Evolutionary conservation across 2,797 vertebrate genomes (phyloP).

Genomic region (Champsocephalus esox): DNA sequence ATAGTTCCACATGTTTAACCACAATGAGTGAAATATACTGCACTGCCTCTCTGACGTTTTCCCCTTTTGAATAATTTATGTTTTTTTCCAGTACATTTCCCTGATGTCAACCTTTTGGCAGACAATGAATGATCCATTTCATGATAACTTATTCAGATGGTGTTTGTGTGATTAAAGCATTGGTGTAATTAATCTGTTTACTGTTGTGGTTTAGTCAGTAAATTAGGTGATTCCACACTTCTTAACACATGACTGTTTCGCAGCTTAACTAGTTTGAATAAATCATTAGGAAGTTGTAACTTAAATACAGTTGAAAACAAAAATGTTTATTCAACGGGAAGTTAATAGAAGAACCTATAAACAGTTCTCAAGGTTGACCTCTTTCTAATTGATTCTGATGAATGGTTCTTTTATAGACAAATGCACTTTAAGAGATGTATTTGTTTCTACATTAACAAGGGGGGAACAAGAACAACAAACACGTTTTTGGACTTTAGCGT

Average conservation of each 20-base stretch:
- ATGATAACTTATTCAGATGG: slow-evolving; percentile 9
- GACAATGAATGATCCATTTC: background rate
- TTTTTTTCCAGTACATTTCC: slow-evolving; percentile 3
- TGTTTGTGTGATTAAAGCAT: slow-evolving; percentile 25
- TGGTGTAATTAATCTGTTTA: background rate
- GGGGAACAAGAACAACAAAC: background rate
- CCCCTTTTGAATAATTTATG: slow-evolving; percentile 8
- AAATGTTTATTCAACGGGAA: background rate
- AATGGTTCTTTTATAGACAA: background rate
- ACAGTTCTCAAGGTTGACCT: too few relatives aligned
- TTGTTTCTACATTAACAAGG: background rate
- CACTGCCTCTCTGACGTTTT: background rate
- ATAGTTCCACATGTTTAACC: background rate
- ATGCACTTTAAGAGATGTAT: background rate
- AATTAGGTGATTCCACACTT: background rate
- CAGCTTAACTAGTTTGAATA: background rate
- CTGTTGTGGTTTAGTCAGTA: background rate
- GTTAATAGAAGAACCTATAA: background rate
- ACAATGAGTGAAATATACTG: background rate
- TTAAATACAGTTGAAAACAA: background rate
- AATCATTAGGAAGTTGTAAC: background rate
- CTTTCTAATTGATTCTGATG: background rate
- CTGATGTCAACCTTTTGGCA: background rate
- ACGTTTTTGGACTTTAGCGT: background rate
- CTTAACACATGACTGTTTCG: background rate